These are phyloP conservation scores for Gambelia wislizenii DNA, from an alignment of 2,797 vertebrate genomes.

Conservation along the genomic window DNA sequence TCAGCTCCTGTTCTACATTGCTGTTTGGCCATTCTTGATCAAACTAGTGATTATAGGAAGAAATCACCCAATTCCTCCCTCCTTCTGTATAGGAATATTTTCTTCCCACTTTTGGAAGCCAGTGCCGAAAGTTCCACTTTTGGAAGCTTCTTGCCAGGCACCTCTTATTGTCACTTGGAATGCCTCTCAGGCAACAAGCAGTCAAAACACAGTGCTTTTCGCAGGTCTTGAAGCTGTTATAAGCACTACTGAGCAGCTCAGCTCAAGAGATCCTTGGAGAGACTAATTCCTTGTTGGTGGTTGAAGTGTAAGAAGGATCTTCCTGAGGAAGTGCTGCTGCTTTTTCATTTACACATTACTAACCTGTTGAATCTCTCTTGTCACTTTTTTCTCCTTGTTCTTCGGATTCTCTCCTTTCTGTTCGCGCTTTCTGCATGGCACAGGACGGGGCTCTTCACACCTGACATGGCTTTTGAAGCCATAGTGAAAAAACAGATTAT, in stretches of 20 bases:
- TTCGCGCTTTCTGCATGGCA: conserved; percentile 63
- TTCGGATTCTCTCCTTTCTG: conserved; percentile 61
- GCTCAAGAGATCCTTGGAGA: not conserved
- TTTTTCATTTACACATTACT: conserved; percentile 59
- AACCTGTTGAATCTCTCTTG: conserved; percentile 64
- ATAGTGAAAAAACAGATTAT: conserved; percentile 95
- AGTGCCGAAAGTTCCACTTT: not conserved
- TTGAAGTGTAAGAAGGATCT: conserved; percentile 58
- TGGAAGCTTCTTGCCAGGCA: not conserved
- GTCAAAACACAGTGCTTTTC: not conserved
- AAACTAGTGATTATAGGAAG: not conserved
- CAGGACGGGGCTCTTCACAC: conserved; percentile 95
- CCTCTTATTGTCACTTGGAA: not conserved
- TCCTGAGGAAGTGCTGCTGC: conserved; percentile 58
- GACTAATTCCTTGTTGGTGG: not conserved
- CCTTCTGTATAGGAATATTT: not conserved
- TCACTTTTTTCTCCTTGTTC: conserved; percentile 51
- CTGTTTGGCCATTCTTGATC: too few relatives aligned
- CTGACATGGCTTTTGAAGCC: conserved; percentile 92
- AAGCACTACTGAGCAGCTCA: not conserved
- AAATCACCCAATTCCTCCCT: not conserved
- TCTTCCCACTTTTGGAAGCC: not conserved
- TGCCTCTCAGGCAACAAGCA: not conserved
- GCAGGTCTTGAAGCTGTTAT: not conserved
- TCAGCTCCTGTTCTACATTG: too few relatives aligned